Evolutionary conservation across 2,113 vertebrate species (phyloP).

Genomic region (Hiodon tergisus): DNA sequence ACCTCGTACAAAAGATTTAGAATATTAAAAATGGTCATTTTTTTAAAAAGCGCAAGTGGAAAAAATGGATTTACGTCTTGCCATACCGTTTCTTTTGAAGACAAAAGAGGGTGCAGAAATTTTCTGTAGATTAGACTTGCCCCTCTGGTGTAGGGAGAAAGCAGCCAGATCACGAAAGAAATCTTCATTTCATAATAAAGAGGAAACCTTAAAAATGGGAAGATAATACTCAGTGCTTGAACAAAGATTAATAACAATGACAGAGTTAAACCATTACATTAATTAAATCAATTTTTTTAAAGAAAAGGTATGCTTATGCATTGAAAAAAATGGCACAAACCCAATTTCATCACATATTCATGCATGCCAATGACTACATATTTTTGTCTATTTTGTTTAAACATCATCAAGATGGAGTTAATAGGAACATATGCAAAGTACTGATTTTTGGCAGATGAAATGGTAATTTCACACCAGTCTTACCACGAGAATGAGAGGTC

Average conservation of each 20-base stretch:
- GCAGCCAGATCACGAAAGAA: slow-evolving; percentile 79
- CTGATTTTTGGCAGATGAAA: no score
- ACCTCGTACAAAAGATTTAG: no score
- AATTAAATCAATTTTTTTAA: background rate
- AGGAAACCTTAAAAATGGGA: slow-evolving; percentile 65
- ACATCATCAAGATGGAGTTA: background rate
- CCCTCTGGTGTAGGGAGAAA: slow-evolving; percentile 79
- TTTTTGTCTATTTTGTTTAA: no score
- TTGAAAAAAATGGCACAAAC: no score
- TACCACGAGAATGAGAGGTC: slow-evolving; percentile 79
- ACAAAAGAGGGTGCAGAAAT: slow-evolving; percentile 78
- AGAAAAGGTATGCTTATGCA: no score
- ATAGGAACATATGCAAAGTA: background rate
- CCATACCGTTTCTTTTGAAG: slow-evolving; percentile 76
- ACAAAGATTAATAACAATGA: background rate
- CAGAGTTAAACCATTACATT: background rate
- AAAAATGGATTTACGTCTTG: background rate
- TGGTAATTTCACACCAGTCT: slow-evolving; percentile 37
- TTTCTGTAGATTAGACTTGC: slow-evolving; percentile 81
- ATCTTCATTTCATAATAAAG: slow-evolving; percentile 82
- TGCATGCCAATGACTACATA: no score
- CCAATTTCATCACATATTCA: no score
- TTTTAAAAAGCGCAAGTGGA: background rate
- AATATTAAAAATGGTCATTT: background rate
- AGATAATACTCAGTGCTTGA: background rate